These are phyloP conservation scores for Plodia interpunctella DNA, from an alignment of 1,140 invertebrate genomes.

Conservation along the genomic window DNA sequence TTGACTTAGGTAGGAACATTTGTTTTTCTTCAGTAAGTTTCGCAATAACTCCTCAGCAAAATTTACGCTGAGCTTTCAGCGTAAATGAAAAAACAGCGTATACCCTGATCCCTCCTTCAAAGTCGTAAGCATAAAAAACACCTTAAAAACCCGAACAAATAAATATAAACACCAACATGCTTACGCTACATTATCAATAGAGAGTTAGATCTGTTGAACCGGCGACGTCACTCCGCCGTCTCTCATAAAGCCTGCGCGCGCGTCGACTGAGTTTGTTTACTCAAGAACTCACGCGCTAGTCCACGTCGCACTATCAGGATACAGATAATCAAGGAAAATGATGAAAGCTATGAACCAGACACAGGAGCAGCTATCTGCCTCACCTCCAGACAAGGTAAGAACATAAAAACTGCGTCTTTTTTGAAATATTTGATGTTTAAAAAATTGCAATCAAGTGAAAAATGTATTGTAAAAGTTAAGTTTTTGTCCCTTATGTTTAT, in stretches of 20 bases:
- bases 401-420: too few relatives aligned
- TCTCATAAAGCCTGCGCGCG: conserved; percentile 26
- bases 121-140: too few relatives aligned
- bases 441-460: too few relatives aligned
- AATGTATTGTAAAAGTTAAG: too few relatives aligned
- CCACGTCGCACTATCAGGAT: neutral
- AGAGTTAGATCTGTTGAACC: conserved; percentile 7
- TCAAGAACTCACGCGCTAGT: neutral
- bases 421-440: too few relatives aligned
- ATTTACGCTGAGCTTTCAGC: too few relatives aligned
- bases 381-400: conserved; percentile 39
- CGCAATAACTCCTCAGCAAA: too few relatives aligned
- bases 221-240: neutral
- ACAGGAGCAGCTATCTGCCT: conserved; percentile 29
- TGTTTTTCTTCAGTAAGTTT: neutral
- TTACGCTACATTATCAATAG: neutral
- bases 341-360: neutral
- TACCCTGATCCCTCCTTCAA: too few relatives aligned
- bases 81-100: too few relatives aligned
- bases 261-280: conserved; percentile 22
- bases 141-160: neutral
- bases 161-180: conserved; percentile 1
- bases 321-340: neutral
- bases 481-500: too few relatives aligned
- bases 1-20: neutral